phyloP scores from a whole-genome alignment of 37 sponge, comb jelly and placozoan genomes.

The Beroe forskalii region DNA sequence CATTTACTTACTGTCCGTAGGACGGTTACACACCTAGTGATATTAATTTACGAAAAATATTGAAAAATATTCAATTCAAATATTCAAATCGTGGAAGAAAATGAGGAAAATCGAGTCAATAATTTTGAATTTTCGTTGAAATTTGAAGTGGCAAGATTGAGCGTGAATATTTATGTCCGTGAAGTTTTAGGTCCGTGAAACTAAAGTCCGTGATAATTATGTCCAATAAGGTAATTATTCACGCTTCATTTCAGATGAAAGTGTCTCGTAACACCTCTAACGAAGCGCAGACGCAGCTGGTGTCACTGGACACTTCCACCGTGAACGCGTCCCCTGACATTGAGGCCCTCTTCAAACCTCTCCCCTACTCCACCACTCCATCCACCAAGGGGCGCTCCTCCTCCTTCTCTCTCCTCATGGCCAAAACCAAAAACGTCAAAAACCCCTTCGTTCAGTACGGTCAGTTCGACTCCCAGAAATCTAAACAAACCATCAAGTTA shows the following conservation, averaged over 20 bases:
- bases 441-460: constrained; percentile 51
- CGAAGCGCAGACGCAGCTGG: not conserved
- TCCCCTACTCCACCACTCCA: constrained; percentile 22
- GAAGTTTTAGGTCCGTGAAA: no score
- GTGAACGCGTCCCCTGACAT: not conserved
- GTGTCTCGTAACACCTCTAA: constrained; percentile 12
- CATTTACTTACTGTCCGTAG: no score
- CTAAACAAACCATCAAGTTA: constrained; percentile 2
- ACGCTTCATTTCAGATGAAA: constrained; percentile 9
- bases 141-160: no score
- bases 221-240: no score
- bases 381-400: constrained; percentile 48
- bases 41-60: no score
- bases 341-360: not conserved
- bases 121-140: no score
- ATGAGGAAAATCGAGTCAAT: no score
- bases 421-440: constrained; percentile 52
- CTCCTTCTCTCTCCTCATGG: constrained; percentile 56
- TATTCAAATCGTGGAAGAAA: no score
- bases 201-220: no score
- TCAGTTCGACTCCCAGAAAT: constrained; percentile 53
- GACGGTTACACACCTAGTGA: no score
- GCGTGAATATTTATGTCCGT: no score
- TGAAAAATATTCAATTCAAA: no score
- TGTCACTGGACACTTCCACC: constrained; percentile 44